Conservation (phyloP, 1,140 invertebrate species). For the Bombyx mori region ASM3026992v2 NC_085111.1:16734501-16735000, state of each 20-base stretch:
- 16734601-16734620: not conserved
- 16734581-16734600: not conserved
- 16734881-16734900: too few species aligned
- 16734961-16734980: too few species aligned
- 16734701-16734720: slow-evolving; percentile 62
- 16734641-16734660: slow-evolving; percentile 32
- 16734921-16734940: too few species aligned
- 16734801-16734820: slow-evolving; percentile 53
- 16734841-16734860: slow-evolving; percentile 38
- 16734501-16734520: too few species aligned
- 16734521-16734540: too few species aligned
- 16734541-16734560: too few species aligned
- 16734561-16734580: too few species aligned
- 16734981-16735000: too few species aligned
- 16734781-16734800: slow-evolving; percentile 54
- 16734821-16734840: slow-evolving; percentile 63
- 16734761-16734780: slow-evolving; percentile 46
- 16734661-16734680: slow-evolving; percentile 61
- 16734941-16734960: too few species aligned
- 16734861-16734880: not conserved
- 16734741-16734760: slow-evolving; percentile 60
- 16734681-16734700: slow-evolving; percentile 66
- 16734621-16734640: slow-evolving; percentile 27
- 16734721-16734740: slow-evolving; percentile 38
- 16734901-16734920: too few species aligned